Base-by-base conservation (phyloP, 1,140 invertebrate genomes). In the Camponotus pennsylvanicus region DNA sequence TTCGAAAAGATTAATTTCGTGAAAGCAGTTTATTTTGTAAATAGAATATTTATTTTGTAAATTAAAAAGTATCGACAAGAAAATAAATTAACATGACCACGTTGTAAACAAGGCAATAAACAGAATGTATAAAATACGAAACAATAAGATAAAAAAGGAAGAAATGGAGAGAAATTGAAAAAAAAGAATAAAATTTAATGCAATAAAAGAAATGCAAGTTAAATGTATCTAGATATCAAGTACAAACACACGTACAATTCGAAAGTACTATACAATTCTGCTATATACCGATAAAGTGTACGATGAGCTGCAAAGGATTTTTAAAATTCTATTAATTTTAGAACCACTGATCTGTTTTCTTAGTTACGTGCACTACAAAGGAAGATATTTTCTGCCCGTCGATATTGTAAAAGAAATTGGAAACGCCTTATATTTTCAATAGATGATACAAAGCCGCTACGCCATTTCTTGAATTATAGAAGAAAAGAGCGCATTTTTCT, bases 321-420 rank as follows among this genome's bases (percentile, higher is more conserved):
- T 73, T 49, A 49, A 75, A 75, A 61, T 83, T 83, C 69, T 83
- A 73, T 75, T 83, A 75, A 63, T 73, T 70, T 42, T 61, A 27
- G 55, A 75, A 63, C 13, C 40, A 59, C 67, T 59, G 55, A 59
- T 11, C 69, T 57, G 21, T 34, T 11, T 27, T 37, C 52, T 37
- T 37, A 21, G 32, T 61, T 83, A 75, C 55, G 27, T 55, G 27
- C 40, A 2, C 27, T 21, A 49, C 27, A 49, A 83, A 73, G 27
- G 13, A 49, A 82, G n/a, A 9, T 18, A 71, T 21, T 45, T 34
- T n/a, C 15, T 40, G 8, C 15, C 13, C 27, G 55, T 34, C 42
- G 69, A 61, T 61, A 37, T 61, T 59, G 37, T 37, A 63, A 75
- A 40, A 83, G 57, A 75, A 83, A 63, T 75, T 34, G 69, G 75